A percentile compares a stretch with the other conserved stretches of the same genome.
Evolutionary conservation across 1,140 invertebrate genomes (phyloP).

Genomic region (Periplaneta americana): DNA sequence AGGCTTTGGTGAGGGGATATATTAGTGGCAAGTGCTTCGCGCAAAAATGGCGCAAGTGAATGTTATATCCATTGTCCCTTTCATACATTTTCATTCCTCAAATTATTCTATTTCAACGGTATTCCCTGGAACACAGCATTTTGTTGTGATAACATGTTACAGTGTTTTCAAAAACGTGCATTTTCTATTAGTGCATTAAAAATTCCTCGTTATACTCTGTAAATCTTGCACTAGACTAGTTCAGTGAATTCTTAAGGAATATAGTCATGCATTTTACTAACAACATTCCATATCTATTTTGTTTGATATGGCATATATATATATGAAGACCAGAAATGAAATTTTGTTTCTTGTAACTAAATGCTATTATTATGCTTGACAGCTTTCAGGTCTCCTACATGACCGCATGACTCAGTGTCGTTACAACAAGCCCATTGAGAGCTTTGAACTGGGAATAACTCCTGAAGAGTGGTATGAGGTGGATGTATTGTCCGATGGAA

Average conservation of each 20-base stretch:
- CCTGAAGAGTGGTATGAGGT: slow-evolving; percentile 76
- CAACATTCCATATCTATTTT: not conserved
- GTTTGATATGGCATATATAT: not conserved
- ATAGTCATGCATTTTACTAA: too few relatives aligned
- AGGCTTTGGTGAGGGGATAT: too few relatives aligned
- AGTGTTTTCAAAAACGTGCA: not conserved
- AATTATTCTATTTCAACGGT: too few relatives aligned
- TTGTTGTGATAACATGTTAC: not conserved
- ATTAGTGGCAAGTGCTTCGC: too few relatives aligned
- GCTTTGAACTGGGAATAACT: slow-evolving; percentile 52
- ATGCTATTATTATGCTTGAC: not conserved
- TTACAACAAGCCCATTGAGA: slow-evolving; percentile 62
- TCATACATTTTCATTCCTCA: not conserved
- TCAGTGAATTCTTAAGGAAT: too few relatives aligned
- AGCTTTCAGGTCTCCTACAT: slow-evolving; percentile 57
- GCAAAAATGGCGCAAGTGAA: too few relatives aligned
- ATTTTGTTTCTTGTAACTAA: not conserved
- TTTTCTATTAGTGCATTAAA: too few relatives aligned
- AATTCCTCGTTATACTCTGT: too few relatives aligned
- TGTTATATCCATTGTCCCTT: not conserved
- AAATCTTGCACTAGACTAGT: too few relatives aligned
- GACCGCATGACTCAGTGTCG: slow-evolving; percentile 82
- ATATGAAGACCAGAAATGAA: too few relatives aligned
- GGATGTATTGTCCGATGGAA: slow-evolving; percentile 71
- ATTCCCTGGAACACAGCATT: not conserved